Base-by-base conservation (phyloP, 2,113 vertebrate genomes). In the Nansenia antarctica region DNA sequence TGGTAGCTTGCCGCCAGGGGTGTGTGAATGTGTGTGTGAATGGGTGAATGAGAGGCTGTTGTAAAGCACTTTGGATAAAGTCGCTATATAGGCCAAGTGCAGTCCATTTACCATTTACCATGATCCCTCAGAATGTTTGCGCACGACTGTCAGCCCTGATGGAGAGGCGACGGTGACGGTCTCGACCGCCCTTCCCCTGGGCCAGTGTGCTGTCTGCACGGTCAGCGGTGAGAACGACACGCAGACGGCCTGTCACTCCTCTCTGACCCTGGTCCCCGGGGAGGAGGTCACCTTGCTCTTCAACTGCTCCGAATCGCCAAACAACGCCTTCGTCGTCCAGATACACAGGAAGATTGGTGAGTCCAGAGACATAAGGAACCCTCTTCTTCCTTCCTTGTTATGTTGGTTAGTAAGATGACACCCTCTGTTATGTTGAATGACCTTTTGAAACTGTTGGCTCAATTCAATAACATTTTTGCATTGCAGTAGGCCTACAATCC, bases 331-430 rank as follows among this genome's bases (percentile, higher is more conserved):
- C 70, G 2, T 82, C 14, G 80, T 90, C 3, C 82, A 83, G 22
- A 85, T 96, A 15, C 64, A 61, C 39, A 93, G 77, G 15, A 85
- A 79, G 45, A 89, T 97, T 0, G 93, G 96, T 98, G 75, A 89
- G 89, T 73, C 32, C 35, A 58, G 27, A 39, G 26, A 24, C 18
- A 9, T 31, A 7, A 14, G 18, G 7, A 9, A n/a, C n/a, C 22
- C 9, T 35, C 24, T n/a, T 60, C 7, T 34, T 60, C 12, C 22
- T 31, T 47, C 3, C 42, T 26, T 54, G 52, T 24, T 9, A 20
- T 24, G 20, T 54, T 54, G 20, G n/a, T n/a, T n/a, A n/a, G n/a
- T n/a, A n/a, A n/a, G n/a, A n/a, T n/a, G n/a, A n/a, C n/a, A n/a
- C n/a, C 8, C 6, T n/a, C 20, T 49, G 4, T 47, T n/a, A 2